phyloP scores from a whole-genome alignment of 2,797 vertebrate species.

The Aphelocoma californica region DNA sequence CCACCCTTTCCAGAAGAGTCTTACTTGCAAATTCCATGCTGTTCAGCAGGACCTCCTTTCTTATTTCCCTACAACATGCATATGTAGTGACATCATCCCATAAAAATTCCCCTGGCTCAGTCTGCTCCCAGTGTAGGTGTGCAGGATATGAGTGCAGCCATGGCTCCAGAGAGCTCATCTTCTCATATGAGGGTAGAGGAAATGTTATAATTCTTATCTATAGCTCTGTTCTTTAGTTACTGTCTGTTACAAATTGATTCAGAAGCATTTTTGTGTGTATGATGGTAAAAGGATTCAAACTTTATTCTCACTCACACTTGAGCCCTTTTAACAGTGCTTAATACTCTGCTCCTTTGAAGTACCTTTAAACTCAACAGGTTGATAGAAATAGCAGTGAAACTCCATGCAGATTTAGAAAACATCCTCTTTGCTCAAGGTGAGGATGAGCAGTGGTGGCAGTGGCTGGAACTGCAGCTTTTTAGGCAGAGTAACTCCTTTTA shows the following conservation, averaged over 20 bases:
- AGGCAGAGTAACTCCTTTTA: neutral
- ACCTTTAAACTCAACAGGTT: neutral
- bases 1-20: neutral
- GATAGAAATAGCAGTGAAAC: neutral
- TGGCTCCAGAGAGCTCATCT: rapidly evolving
- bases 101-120: neutral
- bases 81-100: neutral
- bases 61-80: neutral
- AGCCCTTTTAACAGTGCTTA: neutral
- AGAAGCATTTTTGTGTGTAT: neutral
- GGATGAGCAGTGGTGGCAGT: neutral
- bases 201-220: neutral
- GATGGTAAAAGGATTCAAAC: neutral
- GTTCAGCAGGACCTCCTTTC: neutral
- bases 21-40: neutral
- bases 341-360: neutral
- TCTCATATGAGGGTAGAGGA: neutral
- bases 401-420: neutral
- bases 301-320: neutral
- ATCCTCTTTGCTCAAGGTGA: neutral
- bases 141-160: neutral
- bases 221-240: neutral
- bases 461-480: neutral
- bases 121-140: neutral
- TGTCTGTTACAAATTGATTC: neutral